A percentile compares a stretch with the other conserved stretches of the same genome.
These are phyloP conservation scores for Nineta flava DNA, from an alignment of 2,888 invertebrate genomes.

Conservation along the genomic window DNA sequence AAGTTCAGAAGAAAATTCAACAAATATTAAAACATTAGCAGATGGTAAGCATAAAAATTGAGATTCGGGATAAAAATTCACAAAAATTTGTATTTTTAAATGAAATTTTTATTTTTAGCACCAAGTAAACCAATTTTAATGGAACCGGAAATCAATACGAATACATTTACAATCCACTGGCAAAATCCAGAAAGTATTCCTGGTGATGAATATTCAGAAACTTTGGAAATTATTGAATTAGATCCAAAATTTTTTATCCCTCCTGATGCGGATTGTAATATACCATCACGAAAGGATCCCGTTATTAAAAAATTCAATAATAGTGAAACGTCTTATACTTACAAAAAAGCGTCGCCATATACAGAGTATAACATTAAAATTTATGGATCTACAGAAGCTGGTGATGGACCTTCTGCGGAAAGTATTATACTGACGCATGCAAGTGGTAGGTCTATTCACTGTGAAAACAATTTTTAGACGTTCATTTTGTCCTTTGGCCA, in stretches of 20 bases:
- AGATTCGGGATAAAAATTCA: too few species aligned
- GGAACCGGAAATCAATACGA: neutral
- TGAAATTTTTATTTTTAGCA: too few species aligned
- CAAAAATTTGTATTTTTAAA: too few species aligned
- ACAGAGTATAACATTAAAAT: constrained; percentile 1
- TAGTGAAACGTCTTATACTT: neutral
- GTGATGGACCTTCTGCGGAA: neutral
- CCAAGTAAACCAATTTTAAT: too few species aligned
- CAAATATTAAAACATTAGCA: neutral
- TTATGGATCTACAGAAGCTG: constrained; percentile 1
- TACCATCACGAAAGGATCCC: neutral
- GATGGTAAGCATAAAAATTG: neutral
- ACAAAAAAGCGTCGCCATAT: neutral
- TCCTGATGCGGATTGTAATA: neutral
- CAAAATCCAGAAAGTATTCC: neutral
- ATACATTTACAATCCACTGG: neutral
- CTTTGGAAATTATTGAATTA: neutral
- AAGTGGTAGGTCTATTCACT: neutral
- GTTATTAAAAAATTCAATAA: neutral
- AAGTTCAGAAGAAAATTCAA: neutral
- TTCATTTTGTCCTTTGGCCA: too few species aligned
- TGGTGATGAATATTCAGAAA: neutral
- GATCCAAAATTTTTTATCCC: neutral
- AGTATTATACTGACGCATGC: neutral
- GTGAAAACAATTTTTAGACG: too few species aligned